A percentile compares a stretch with the other conserved stretches of the same genome.
phyloP scores from a whole-genome alignment of 2,797 vertebrate genomes.

The Pelobates cultripes region DNA sequence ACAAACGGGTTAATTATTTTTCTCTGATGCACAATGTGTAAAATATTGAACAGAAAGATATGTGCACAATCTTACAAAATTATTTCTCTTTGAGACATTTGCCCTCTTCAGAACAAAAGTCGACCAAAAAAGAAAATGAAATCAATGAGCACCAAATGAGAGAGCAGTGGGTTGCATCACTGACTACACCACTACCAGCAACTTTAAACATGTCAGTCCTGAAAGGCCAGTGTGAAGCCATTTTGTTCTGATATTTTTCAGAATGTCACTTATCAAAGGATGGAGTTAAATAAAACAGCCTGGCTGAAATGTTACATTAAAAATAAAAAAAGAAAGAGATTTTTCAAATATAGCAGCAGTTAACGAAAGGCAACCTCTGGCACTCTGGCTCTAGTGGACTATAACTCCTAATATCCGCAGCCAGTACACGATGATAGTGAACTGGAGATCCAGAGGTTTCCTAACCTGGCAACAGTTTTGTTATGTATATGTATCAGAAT shows the following conservation, averaged over 20 bases:
- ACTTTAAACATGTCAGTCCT: background rate
- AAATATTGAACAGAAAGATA: background rate
- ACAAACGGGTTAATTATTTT: background rate
- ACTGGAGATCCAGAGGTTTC: background rate
- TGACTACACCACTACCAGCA: background rate
- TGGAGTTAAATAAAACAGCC: background rate
- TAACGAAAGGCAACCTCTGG: background rate
- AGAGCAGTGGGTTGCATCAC: background rate
- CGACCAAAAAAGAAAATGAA: conserved; percentile 3
- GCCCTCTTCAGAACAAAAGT: background rate
- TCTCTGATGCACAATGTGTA: background rate
- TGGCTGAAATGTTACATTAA: background rate
- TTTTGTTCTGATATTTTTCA: background rate
- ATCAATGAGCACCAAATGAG: background rate
- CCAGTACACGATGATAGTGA: background rate
- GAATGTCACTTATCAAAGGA: background rate
- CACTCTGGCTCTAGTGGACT: background rate
- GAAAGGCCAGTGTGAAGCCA: background rate
- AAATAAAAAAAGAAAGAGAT: background rate
- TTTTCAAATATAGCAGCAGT: background rate
- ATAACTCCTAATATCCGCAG: background rate
- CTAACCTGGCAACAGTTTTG: background rate
- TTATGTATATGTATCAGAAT: background rate
- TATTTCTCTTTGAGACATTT: background rate
- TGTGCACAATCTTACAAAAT: background rate